phyloP scores from a whole-genome alignment of 2,797 vertebrate species.

The Antennarius maculatus region DNA sequence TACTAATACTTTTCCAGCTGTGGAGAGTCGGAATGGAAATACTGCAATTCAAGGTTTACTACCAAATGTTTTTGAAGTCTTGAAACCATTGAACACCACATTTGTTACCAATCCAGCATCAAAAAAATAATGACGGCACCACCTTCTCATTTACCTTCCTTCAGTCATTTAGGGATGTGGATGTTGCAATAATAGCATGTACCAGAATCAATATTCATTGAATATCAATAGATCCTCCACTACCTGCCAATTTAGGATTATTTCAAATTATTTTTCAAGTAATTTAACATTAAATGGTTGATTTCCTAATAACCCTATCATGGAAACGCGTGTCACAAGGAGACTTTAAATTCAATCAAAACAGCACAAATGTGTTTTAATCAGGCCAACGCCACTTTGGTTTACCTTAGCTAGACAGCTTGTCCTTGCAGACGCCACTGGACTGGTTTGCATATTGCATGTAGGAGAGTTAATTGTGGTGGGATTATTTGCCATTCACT shows the following conservation, averaged over 20 bases:
- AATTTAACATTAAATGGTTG: conserved; percentile 2
- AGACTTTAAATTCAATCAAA: conserved; percentile 14
- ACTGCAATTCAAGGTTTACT: neutral
- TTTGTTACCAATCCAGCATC: neutral
- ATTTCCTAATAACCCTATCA: conserved; percentile 17
- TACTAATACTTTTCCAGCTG: too few species aligned
- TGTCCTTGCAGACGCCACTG: conserved; percentile 60
- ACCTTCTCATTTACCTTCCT: conserved; percentile 13
- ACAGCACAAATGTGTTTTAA: conserved; percentile 30
- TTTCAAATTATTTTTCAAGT: neutral
- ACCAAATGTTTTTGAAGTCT: too few species aligned
- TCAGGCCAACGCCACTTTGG: conserved; percentile 40
- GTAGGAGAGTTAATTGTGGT: conserved; percentile 72
- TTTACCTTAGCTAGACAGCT: conserved; percentile 64
- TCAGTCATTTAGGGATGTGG: neutral
- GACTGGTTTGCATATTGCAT: conserved; percentile 69
- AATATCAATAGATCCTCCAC: conserved; percentile 3
- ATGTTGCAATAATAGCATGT: neutral
- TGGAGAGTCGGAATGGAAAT: conserved; percentile 4
- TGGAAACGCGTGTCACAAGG: conserved; percentile 4
- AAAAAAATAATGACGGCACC: neutral
- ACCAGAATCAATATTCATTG: neutral
- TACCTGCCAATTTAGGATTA: conserved; percentile 9
- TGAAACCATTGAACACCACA: neutral
- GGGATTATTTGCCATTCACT: conserved; percentile 83